Percentiles rank a stretch among this genome's conserved stretches.
These are phyloP conservation scores for Dynastes tityus DNA, from an alignment of 2,888 invertebrate genomes.

Conservation along the genomic window DNA sequence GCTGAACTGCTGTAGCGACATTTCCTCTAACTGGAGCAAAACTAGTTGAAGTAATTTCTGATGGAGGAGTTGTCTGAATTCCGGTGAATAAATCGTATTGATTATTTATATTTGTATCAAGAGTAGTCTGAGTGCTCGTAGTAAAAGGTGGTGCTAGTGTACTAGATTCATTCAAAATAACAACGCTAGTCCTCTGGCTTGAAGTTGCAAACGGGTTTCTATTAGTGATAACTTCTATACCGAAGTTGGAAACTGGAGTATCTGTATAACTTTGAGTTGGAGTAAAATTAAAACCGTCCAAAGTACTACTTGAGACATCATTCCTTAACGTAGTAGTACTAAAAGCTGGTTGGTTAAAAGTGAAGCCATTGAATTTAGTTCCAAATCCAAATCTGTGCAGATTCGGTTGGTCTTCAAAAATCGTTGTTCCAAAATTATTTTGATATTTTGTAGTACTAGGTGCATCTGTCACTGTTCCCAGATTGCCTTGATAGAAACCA, in stretches of 20 bases:
- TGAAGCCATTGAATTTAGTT: constrained; percentile 1
- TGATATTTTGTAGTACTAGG: constrained; percentile 2
- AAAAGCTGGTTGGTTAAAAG: neutral
- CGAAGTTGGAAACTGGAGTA: neutral
- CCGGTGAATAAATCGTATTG: constrained; percentile 33
- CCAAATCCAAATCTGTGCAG: neutral
- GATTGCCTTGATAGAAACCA: neutral
- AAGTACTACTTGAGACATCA: neutral
- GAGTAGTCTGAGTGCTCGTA: neutral
- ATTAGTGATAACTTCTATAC: neutral
- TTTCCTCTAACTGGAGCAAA: too few species aligned
- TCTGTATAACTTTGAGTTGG: neutral
- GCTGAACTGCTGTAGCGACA: too few species aligned
- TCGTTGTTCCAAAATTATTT: neutral
- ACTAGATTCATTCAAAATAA: constrained; percentile 6
- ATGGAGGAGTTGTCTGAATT: too few species aligned
- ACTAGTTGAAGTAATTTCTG: too few species aligned
- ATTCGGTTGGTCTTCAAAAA: neutral
- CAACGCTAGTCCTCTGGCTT: neutral
- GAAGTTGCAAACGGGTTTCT: neutral
- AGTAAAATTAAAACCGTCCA: neutral
- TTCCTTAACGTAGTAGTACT: neutral
- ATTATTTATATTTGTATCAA: constrained; percentile 15
- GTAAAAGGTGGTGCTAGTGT: neutral
- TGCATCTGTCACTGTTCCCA: neutral